Evolutionary conservation across 2,113 vertebrate species (phyloP).

Genomic region (Cochlearius cochlearius): DNA sequence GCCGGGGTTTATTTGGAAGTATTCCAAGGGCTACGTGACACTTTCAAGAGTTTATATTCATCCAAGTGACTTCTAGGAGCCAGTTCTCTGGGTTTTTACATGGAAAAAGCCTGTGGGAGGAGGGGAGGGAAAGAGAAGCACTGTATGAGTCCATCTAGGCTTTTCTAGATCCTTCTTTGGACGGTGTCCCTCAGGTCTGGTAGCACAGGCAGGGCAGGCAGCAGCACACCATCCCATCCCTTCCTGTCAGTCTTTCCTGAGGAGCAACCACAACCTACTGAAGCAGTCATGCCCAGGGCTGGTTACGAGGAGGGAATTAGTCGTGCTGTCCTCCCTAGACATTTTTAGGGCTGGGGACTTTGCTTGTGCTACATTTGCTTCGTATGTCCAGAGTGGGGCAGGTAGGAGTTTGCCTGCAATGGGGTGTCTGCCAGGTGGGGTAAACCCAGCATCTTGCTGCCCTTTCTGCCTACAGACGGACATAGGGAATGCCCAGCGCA

Average conservation of each 20-base stretch:
- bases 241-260: not conserved
- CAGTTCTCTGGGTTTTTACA: not conserved
- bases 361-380: not conserved
- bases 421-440: not conserved
- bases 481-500: accelerated
- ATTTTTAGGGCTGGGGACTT: not conserved
- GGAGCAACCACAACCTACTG: not conserved
- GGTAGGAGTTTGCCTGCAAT: not conserved
- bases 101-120: not conserved
- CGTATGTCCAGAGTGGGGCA: accelerated
- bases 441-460: not conserved
- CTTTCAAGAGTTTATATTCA: slow-evolving; percentile 40
- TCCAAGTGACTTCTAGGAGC: slow-evolving; percentile 50
- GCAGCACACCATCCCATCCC: not conserved
- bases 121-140: not conserved
- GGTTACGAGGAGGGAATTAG: not conserved
- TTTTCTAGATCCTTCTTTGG: not conserved
- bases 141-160: not conserved
- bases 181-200: not conserved
- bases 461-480: not conserved
- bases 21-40: slow-evolving; percentile 62
- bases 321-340: not conserved
- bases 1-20: not conserved
- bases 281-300: not conserved
- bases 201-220: not conserved